Conservation (phyloP, 2,797 vertebrate genomes). For the Nannoperca obscura region DNA sequence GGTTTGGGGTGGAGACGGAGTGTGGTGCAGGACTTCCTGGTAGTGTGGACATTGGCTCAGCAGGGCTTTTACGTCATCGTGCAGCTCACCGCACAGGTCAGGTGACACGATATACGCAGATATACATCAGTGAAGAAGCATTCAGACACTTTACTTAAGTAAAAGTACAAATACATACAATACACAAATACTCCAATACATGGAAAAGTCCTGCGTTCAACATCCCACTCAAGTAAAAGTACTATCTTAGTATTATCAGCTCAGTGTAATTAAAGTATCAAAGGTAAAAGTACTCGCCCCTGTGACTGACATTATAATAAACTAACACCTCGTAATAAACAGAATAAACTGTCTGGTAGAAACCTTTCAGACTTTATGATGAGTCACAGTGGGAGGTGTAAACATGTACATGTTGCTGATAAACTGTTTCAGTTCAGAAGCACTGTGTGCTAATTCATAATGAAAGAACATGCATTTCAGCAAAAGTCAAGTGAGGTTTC, state of each 20-base stretch:
- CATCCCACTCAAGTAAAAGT: background rate
- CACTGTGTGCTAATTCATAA: background rate
- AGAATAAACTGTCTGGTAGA: background rate
- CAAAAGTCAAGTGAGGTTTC: background rate
- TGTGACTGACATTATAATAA: background rate
- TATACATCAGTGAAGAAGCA: background rate
- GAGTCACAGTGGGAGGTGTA: background rate
- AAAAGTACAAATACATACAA: background rate
- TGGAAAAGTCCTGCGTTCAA: background rate
- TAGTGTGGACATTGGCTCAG: background rate
- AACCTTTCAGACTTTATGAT: background rate
- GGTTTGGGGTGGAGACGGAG: background rate
- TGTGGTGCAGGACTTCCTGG: conserved; percentile 17
- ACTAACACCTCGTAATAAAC: background rate
- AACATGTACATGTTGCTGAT: background rate
- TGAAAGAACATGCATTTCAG: background rate
- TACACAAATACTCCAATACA: background rate
- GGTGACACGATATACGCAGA: background rate
- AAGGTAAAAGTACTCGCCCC: background rate
- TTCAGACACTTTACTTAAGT: background rate
- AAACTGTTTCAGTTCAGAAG: background rate
- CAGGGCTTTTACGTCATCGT: background rate
- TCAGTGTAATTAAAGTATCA: background rate
- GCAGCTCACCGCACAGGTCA: conserved; percentile 4
- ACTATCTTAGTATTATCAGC: background rate